phyloP scores from a whole-genome alignment of 2,888 invertebrate species.

The Spialia ferax region DNA sequence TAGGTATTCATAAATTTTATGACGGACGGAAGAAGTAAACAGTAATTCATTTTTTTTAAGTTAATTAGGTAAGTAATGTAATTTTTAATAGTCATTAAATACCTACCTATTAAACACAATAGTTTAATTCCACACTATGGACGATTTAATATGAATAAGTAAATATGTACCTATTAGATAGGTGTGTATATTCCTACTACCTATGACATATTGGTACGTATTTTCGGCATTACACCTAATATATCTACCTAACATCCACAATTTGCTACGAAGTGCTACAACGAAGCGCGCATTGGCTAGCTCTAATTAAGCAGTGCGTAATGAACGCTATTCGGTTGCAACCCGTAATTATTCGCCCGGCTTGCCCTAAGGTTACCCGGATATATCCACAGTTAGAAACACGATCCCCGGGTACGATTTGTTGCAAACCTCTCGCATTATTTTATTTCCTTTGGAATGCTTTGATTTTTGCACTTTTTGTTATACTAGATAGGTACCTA shows the following conservation, averaged over 20 bases:
- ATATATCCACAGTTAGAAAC: constrained; percentile 73
- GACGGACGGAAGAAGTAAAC: too few species aligned
- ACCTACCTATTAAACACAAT: background rate
- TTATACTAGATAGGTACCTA: too few species aligned
- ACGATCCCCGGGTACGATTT: constrained; percentile 63
- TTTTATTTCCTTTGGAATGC: too few species aligned
- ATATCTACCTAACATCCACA: constrained; percentile 2
- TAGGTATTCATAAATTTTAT: too few species aligned
- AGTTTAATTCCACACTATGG: background rate
- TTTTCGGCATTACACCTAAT: background rate
- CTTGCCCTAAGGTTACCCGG: constrained; percentile 48
- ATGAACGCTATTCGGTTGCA: constrained; percentile 34
- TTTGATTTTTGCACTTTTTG: too few species aligned
- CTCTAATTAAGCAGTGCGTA: constrained; percentile 33
- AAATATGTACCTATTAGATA: too few species aligned
- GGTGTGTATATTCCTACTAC: too few species aligned
- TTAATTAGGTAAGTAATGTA: too few species aligned
- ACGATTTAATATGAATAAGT: background rate
- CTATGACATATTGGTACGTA: too few species aligned
- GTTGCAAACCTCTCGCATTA: too few species aligned
- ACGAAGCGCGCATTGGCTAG: constrained; percentile 11
- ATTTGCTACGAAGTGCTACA: constrained; percentile 13
- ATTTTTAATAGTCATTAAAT: too few species aligned
- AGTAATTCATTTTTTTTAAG: too few species aligned
- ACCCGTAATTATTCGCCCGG: constrained; percentile 17